These are phyloP conservation scores for Agrilus mali DNA, from an alignment of 2,888 invertebrate species.

Conservation along the genomic window DNA sequence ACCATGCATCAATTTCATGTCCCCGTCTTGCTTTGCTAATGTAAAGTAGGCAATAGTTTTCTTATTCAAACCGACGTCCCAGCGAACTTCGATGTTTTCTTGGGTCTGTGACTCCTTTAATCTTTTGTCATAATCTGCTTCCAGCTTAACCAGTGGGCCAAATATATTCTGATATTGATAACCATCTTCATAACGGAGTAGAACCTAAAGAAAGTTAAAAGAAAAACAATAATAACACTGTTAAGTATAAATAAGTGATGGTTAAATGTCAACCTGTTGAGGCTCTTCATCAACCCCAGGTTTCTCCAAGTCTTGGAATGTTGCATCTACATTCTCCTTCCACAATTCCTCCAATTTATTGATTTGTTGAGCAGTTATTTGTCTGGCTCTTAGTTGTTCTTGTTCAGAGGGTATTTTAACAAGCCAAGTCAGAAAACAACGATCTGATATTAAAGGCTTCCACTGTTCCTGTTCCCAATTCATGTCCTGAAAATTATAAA, in stretches of 20 bases:
- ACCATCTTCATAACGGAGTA: constrained; percentile 86
- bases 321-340: constrained; percentile 97
- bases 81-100: constrained; percentile 94
- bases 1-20: constrained; percentile 98
- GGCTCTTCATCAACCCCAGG: constrained; percentile 98
- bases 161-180: constrained; percentile 99
- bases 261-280: constrained; percentile 55
- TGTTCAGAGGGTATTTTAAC: constrained; percentile 96
- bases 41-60: constrained; percentile 97
- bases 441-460: constrained; percentile 95
- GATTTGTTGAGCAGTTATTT: constrained; percentile 95
- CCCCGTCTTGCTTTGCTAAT: constrained; percentile 92
- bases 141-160: constrained; percentile 89
- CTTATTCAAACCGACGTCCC: constrained; percentile 98
- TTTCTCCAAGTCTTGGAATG: constrained; percentile 94
- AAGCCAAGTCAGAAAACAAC: constrained; percentile 92
- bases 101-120: constrained; percentile 97
- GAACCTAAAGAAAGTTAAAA: constrained; percentile 20
- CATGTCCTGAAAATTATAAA: constrained; percentile 55
- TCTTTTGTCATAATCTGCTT: constrained; percentile 96
- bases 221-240: background rate
- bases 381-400: constrained; percentile 89
- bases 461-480: constrained; percentile 99
- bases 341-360: constrained; percentile 96
- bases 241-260: constrained; percentile 14